A percentile compares a stretch with the other conserved stretches of the same genome.
Conservation (phyloP, 2,113 vertebrate species). For the Tympanuchus pallidicinctus region DNA sequence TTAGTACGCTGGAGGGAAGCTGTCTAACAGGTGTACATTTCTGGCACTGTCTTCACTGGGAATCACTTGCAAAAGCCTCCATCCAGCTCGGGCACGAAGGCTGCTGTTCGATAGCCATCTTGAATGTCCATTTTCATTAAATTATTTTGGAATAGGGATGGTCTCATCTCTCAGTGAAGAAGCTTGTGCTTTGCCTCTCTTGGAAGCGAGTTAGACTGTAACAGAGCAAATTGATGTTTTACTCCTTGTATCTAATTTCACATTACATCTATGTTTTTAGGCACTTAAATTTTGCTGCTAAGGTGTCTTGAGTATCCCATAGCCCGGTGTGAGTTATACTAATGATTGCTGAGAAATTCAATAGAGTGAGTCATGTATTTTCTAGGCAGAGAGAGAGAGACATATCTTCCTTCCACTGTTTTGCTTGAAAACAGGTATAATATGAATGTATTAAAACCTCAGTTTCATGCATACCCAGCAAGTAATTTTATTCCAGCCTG, state of each 20-base stretch:
- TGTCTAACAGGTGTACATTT: background rate
- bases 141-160: constrained; percentile 26
- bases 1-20: background rate
- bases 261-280: constrained; percentile 37
- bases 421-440: constrained; percentile 61
- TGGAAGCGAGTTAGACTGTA: constrained; percentile 34
- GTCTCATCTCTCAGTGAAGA: constrained; percentile 10
- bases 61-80: background rate
- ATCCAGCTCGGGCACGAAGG: background rate
- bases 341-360: constrained; percentile 24
- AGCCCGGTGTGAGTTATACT: constrained; percentile 18
- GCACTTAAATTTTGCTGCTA: constrained; percentile 40
- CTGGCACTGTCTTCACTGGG: background rate
- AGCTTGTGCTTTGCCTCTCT: constrained; percentile 13
- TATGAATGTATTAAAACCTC: constrained; percentile 13
- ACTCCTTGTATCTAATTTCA: constrained; percentile 46
- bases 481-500: constrained; percentile 71
- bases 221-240: constrained; percentile 46
- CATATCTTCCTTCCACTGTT: background rate
- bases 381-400: background rate
- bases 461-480: background rate
- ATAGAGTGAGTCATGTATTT: background rate
- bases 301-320: background rate
- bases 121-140: background rate
- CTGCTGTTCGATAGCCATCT: background rate